Evolutionary conservation across 1,140 invertebrate genomes (phyloP), one percentile per base, ranked within the genome.

Genomic region (Ostrea denselamellosa): DNA sequence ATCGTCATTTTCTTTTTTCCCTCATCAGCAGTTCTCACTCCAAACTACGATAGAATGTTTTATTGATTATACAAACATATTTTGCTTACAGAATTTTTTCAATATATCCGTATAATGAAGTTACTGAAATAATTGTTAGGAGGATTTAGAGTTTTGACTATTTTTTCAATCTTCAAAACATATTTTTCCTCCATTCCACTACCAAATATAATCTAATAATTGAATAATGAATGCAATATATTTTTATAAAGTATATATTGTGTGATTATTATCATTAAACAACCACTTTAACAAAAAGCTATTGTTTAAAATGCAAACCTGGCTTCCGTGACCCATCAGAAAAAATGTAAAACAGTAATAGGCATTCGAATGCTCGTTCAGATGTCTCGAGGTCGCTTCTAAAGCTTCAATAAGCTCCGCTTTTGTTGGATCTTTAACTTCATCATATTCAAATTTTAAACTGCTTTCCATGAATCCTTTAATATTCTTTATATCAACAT

Each of bases 1-100:
- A 85, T 85, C 28, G 84, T 85, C 25, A 51, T 83, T 62, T 62
- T 85, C 84, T 85, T 85, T 85, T 85, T 85, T 9, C 56, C 84
- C 34, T 85, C 25, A 19, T 85, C 84, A 34, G 28, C 56, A 19
- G 84, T 85, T 25, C 34, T 62, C 10, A 85, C 56, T 14, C 84
- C 84, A 85, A 85, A 85, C 84, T 85, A 34, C 19, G 53, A 52
- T 9, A 83, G 28, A 77, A 34, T 22, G 5, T 22, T n/a, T 22
- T 7, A n/a, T n/a, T n/a, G 8, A 10, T 25, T 9, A n/a, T 25
- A 22, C 22, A 68, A n/a, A 22, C n/a, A 62, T 17, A 14, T n/a
- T n/a, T 19, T 17, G 17, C 14, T 17, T 19, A 62, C 58, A 62
- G n/a, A 62, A 14, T 12, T 12, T 14, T 62, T 62, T 62, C 34